Evolutionary conservation across 2,888 invertebrate genomes (phyloP), one percentile per base, ranked within the genome.

Genomic region (Pinctada fucata): DNA sequence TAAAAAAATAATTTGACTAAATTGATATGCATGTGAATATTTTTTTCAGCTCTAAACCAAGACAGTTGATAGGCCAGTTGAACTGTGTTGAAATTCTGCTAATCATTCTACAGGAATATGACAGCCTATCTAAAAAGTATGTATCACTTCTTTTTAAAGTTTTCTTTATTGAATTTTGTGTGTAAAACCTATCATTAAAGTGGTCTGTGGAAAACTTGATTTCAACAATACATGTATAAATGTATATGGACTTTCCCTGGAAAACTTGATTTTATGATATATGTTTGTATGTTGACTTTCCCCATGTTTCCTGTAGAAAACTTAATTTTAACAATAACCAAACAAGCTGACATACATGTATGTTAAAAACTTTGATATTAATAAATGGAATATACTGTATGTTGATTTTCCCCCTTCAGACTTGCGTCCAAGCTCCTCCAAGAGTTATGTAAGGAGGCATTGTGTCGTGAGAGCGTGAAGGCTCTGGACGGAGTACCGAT

Each of bases 81-180:
- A 91, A 91, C 79, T 79, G 85, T 80, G 88, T 91, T 3, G 92
- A 92, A 75, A 87, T 87, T 49, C 82, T 92, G 70, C 87, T 92
- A 16, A 83, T 82, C 48, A 92, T 92, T 52, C 86, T 92, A 65
- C 90, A 91, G 72, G 91, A 91, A 49, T 92, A 92, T 83, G 92
- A 92, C 79, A 89, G 84, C 58, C 81, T 90, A 10, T 92, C 91
- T 4, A 92, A 92, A 85, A 91, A 91, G 92, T 92, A 86, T 87
- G 90, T 85, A 31, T 31, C 31, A 31, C 31, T 31, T 31, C 31
- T 31, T 31, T 31, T 31, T 31, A n/a, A 31, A 49, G 1, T 49
- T 3, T n/a, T 2, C 31, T 67, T 67, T 45, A 31, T 31, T 31
- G 0, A 31, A 31, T 31, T 31, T 31, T 31, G 31, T 31, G 31